A percentile compares a stretch with the other conserved stretches of the same genome.
These are phyloP conservation scores for Lepidonotus clava DNA, from an alignment of 2,888 invertebrate species.

Conservation along the genomic window DNA sequence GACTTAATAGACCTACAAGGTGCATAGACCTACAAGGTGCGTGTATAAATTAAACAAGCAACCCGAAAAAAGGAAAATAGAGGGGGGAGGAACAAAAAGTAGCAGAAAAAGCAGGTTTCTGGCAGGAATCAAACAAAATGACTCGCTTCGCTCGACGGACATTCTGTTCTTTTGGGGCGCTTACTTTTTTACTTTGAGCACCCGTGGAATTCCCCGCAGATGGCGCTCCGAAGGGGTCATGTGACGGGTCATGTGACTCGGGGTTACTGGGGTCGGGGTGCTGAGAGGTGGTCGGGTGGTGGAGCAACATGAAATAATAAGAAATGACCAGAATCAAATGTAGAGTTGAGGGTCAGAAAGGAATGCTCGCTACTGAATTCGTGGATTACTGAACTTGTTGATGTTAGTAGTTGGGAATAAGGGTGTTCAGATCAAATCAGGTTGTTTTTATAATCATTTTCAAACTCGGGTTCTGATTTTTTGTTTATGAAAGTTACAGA, in stretches of 20 bases:
- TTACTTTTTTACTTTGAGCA: constrained; percentile 26
- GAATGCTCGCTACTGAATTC: neutral
- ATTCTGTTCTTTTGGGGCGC: too few species aligned
- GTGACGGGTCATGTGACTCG: constrained; percentile 38
- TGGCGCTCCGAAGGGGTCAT: constrained; percentile 34
- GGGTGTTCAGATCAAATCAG: too few species aligned
- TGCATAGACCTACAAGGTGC: too few species aligned
- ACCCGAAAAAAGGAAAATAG: too few species aligned
- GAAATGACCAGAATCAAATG: constrained; percentile 47
- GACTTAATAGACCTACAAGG: too few species aligned
- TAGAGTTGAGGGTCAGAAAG: neutral
- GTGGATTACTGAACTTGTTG: too few species aligned
- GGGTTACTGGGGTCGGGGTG: constrained; percentile 49
- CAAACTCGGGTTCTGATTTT: neutral
- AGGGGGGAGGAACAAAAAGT: too few species aligned
- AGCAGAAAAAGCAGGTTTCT: too few species aligned
- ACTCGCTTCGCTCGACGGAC: too few species aligned
- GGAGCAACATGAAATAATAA: constrained; percentile 52
- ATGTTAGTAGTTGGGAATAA: too few species aligned
- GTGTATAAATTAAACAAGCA: too few species aligned
- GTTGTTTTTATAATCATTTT: neutral
- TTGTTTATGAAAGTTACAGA: neutral
- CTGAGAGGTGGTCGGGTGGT: constrained; percentile 32
- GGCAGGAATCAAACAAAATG: too few species aligned
- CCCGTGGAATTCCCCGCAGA: neutral